A percentile compares a stretch with the other conserved stretches of the same genome.
Evolutionary conservation across 2,797 vertebrate genomes (phyloP).

Genomic region (Gallinago stenura): DNA sequence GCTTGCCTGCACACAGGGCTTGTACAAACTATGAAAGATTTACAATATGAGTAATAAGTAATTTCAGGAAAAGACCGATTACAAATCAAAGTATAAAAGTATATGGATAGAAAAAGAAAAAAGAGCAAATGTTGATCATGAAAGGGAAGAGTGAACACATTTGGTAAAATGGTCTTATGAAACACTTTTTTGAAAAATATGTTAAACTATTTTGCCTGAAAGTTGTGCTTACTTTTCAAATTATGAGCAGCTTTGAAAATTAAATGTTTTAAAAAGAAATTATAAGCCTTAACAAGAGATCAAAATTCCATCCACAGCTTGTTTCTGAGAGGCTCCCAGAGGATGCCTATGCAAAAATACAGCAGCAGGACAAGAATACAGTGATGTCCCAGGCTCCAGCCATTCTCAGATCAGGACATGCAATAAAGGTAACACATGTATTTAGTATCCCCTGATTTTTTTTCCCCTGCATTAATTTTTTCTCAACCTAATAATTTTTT

Average conservation of each 20-base stretch:
- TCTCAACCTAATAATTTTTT: not conserved
- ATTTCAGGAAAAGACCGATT: not conserved
- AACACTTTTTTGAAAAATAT: not conserved
- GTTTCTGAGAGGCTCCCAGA: not conserved
- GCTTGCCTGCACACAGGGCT: not conserved
- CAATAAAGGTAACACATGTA: not conserved
- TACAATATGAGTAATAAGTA: not conserved
- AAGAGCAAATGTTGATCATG: not conserved
- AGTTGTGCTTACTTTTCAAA: not conserved
- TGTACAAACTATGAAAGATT: conserved; percentile 26
- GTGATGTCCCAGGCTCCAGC: not conserved
- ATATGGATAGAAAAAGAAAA: not conserved
- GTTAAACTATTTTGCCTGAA: not conserved
- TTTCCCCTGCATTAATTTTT: not conserved
- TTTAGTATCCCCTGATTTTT: not conserved
- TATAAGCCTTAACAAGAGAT: not conserved
- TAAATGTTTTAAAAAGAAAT: not conserved
- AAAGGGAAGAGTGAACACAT: not conserved
- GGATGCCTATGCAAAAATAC: not conserved
- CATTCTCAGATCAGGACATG: not conserved
- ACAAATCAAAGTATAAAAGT: conserved; percentile 2
- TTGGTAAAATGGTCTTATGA: not conserved
- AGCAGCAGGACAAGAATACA: not conserved
- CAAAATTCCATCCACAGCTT: not conserved
- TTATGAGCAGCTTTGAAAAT: not conserved